A percentile compares a stretch with the other conserved stretches of the same genome.
Evolutionary conservation across 1,140 invertebrate species (phyloP).

Genomic region (Atta texana): DNA sequence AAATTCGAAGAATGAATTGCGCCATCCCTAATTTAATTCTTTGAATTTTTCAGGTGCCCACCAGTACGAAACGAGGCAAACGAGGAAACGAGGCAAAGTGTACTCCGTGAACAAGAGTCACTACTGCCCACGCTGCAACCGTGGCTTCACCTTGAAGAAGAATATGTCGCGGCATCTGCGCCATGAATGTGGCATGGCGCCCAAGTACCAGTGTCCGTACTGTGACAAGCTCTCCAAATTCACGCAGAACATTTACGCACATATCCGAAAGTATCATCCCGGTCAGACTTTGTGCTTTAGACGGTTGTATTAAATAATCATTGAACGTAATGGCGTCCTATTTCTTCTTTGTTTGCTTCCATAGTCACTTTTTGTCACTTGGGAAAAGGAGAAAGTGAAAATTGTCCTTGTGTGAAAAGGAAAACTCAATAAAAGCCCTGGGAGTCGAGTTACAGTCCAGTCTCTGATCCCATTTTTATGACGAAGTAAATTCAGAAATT

Average conservation of each 20-base stretch:
- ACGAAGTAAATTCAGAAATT: background rate
- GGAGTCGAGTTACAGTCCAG: slow-evolving; percentile 8
- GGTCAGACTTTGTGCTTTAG: slow-evolving; percentile 63
- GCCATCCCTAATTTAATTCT: slow-evolving; percentile 51
- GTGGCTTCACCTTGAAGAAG: slow-evolving; percentile 83
- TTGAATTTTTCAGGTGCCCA: slow-evolving; percentile 70
- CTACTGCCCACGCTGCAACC: slow-evolving; percentile 80
- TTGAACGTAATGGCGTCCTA: background rate
- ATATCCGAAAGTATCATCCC: slow-evolving; percentile 79
- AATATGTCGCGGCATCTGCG: slow-evolving; percentile 87
- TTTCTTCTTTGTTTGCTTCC: background rate
- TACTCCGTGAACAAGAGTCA: slow-evolving; percentile 73
- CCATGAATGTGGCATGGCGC: slow-evolving; percentile 87
- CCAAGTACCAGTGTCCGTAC: slow-evolving; percentile 86
- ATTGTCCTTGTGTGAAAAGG: background rate
- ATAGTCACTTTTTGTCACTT: background rate
- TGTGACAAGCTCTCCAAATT: slow-evolving; percentile 84
- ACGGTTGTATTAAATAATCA: slow-evolving; percentile 63
- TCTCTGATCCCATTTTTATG: slow-evolving; percentile 30
- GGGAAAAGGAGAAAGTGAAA: background rate
- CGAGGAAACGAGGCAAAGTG: slow-evolving; percentile 62
- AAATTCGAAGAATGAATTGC: background rate
- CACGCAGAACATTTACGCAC: slow-evolving; percentile 80
- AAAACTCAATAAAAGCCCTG: slow-evolving; percentile 57
- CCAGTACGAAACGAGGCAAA: slow-evolving; percentile 3